Percentiles rank a stretch among this genome's conserved stretches.
Evolutionary conservation across 2,888 invertebrate genomes (phyloP).

Genomic region (Drosophila mettleri): DNA sequence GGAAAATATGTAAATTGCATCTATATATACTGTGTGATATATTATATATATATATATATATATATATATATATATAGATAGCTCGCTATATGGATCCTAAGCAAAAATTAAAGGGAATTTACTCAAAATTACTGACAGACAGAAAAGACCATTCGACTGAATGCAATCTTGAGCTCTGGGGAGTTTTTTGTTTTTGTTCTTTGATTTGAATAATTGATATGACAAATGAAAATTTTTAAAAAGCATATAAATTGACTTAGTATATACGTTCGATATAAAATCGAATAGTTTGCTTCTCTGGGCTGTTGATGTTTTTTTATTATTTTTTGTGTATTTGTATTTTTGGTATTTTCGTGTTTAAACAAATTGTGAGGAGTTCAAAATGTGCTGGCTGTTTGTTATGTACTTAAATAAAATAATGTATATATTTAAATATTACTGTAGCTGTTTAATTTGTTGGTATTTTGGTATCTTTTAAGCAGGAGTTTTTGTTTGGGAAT

Average conservation of each 20-base stretch:
- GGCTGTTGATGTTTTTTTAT: constrained; percentile 10
- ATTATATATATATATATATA: background rate
- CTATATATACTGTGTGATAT: background rate
- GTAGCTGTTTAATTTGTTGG: constrained; percentile 8
- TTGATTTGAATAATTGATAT: constrained; percentile 31
- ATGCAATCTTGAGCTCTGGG: constrained; percentile 12
- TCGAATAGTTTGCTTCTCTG: constrained; percentile 11
- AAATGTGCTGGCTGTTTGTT: constrained; percentile 46
- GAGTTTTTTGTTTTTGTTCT: background rate
- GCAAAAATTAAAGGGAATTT: background rate
- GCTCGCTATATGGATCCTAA: background rate
- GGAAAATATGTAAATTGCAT: background rate
- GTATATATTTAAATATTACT: constrained; percentile 36
- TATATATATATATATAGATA: background rate
- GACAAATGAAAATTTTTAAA: constrained; percentile 55
- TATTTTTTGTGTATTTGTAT: constrained; percentile 7
- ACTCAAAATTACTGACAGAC: constrained; percentile 26
- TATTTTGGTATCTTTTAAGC: constrained; percentile 24
- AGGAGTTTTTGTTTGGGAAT: background rate
- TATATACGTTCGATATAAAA: constrained; percentile 19
- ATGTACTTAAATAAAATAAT: constrained; percentile 46
- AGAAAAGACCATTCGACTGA: constrained; percentile 10
- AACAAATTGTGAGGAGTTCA: constrained; percentile 47
- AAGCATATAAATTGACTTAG: constrained; percentile 47
- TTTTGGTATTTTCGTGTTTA: constrained; percentile 31